Evolutionary conservation across 35 echinoderm and acorn worm species (phyloP).

Genomic region (Stichopus chloronotus): DNA sequence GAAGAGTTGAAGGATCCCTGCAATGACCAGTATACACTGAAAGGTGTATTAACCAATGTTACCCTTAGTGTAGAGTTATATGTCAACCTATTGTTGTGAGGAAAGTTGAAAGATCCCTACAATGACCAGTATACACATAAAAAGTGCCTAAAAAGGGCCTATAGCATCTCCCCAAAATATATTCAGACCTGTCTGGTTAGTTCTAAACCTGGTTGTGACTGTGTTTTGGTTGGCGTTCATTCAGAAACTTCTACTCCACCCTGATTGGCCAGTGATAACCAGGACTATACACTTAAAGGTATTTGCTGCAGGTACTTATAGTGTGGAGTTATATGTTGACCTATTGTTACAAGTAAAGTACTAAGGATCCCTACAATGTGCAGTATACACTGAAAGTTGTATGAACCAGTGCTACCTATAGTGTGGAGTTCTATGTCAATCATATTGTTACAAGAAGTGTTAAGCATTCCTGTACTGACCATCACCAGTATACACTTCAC

Average conservation of each 20-base stretch:
- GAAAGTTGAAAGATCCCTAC: not conserved
- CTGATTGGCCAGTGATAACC: not conserved
- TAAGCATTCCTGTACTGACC: not conserved
- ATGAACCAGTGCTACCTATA: not conserved
- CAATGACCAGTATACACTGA: no score
- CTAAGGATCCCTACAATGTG: not conserved
- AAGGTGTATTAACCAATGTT: no score
- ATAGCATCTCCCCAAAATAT: not conserved
- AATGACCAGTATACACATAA: not conserved
- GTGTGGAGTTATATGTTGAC: conserved; percentile 5
- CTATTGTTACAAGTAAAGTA: not conserved
- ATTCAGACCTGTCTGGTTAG: no score
- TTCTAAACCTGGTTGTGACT: not conserved
- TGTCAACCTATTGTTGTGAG: no score
- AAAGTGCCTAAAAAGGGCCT: not conserved
- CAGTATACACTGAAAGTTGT: not conserved
- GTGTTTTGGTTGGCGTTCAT: not conserved
- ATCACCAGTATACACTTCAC: conserved; percentile 8
- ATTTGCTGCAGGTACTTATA: not conserved
- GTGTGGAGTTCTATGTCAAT: not conserved
- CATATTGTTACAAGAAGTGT: not conserved
- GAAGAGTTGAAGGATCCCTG: no score
- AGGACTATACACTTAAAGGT: not conserved
- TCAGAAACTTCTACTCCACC: not conserved
- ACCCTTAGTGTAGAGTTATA: no score